Percentiles rank a stretch among this genome's conserved stretches.
Evolutionary conservation across 1,140 invertebrate species (phyloP).

Genomic region (Agraylea sexmaculata): DNA sequence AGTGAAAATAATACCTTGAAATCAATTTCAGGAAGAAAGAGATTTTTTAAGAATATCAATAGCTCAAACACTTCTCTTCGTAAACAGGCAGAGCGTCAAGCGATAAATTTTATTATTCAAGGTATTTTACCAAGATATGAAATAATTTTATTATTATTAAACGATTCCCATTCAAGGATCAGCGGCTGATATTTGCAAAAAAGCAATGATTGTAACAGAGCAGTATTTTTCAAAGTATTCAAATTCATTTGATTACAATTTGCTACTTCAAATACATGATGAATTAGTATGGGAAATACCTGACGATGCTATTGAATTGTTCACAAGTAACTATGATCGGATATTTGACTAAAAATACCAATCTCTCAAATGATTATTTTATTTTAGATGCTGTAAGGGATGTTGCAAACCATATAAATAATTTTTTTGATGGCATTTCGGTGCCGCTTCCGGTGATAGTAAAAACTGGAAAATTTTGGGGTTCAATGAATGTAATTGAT

Average conservation of each 20-base stretch:
- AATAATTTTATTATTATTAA: conserved; percentile 1
- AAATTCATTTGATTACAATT: conserved; percentile 19
- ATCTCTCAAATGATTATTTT: not conserved
- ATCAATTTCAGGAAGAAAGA: conserved; percentile 37
- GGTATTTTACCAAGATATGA: conserved; percentile 25
- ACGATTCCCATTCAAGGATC: conserved; percentile 31
- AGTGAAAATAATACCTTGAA: conserved; percentile 29
- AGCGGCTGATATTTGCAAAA: conserved; percentile 48
- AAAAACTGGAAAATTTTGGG: conserved; percentile 22
- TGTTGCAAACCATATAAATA: conserved; percentile 21
- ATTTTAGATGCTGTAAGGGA: conserved; percentile 8
- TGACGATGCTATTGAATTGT: conserved; percentile 19
- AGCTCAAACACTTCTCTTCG: conserved; percentile 25
- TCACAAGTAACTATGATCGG: conserved; percentile 22
- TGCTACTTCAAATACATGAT: conserved; percentile 49
- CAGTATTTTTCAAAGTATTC: conserved; percentile 20
- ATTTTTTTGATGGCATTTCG: conserved; percentile 19
- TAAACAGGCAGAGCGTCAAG: conserved; percentile 42
- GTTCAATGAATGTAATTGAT: conserved; percentile 7
- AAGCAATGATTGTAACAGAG: conserved; percentile 40
- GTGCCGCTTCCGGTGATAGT: conserved; percentile 23
- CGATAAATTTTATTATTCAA: conserved; percentile 48
- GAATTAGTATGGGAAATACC: conserved; percentile 45
- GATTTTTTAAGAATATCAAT: conserved; percentile 35
- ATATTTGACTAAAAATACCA: conserved; percentile 17